These are phyloP conservation scores for Epizoanthus fatuus DNA, from an alignment of 92 coral and sea anemone species.

Conservation along the genomic window DNA sequence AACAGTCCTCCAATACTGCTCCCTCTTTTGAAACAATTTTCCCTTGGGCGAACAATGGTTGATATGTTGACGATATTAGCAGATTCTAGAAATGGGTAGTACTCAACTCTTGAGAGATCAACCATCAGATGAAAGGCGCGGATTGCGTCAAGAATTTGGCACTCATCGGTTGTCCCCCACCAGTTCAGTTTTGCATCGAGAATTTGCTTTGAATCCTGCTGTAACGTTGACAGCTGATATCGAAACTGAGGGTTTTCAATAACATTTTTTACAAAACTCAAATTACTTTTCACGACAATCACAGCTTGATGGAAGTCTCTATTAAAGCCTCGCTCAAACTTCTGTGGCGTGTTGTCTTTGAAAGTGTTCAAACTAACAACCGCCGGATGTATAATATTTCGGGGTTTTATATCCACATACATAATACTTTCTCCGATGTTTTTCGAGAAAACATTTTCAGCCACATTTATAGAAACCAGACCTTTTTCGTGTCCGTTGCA, in stretches of 20 bases:
- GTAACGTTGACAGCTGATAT: constrained; percentile 35
- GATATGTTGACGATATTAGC: constrained; percentile 4
- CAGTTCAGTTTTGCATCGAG: constrained; percentile 59
- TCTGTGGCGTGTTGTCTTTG: too few relatives aligned
- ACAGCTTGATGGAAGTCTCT: background rate
- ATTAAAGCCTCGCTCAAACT: too few relatives aligned
- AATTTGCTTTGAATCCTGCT: background rate
- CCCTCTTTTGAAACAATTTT: constrained; percentile 23
- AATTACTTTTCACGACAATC: constrained; percentile 19
- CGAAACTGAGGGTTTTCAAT: constrained; percentile 55
- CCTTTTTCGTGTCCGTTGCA: too few relatives aligned
- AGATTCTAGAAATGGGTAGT: constrained; percentile 56
- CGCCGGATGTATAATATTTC: too few relatives aligned
- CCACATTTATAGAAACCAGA: too few relatives aligned
- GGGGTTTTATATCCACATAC: too few relatives aligned
- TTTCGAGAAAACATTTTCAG: too few relatives aligned
- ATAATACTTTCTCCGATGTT: too few relatives aligned
- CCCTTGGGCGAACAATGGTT: constrained; percentile 1
- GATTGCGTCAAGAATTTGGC: constrained; percentile 44
- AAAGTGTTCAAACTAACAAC: too few relatives aligned
- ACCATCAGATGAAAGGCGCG: constrained; percentile 44
- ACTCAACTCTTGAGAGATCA: constrained; percentile 35
- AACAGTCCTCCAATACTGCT: constrained; percentile 53
- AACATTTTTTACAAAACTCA: constrained; percentile 26
- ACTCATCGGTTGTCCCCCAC: constrained; percentile 70